phyloP scores from a whole-genome alignment of 2,888 invertebrate species.

The Corbicula japonica region DNA sequence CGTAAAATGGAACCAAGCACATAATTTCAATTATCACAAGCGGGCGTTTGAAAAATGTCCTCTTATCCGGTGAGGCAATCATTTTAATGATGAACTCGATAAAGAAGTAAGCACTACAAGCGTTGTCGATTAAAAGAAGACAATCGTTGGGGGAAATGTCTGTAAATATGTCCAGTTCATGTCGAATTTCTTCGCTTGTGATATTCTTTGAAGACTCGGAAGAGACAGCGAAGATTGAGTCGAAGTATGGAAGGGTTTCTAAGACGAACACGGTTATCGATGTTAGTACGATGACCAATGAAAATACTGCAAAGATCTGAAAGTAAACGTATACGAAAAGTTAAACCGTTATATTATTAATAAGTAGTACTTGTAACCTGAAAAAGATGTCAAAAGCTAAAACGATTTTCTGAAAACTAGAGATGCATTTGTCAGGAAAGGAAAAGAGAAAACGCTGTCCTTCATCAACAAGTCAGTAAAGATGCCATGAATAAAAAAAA shows the following conservation, averaged over 20 bases:
- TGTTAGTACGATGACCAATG: slow-evolving; percentile 68
- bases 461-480: no score
- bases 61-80: slow-evolving; percentile 68
- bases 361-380: no score
- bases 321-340: slow-evolving; percentile 39
- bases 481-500: no score
- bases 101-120: slow-evolving; percentile 74
- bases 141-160: slow-evolving; percentile 68
- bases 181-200: slow-evolving; percentile 68
- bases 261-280: slow-evolving; percentile 74
- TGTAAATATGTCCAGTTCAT: slow-evolving; percentile 73
- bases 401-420: no score
- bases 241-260: slow-evolving; percentile 75
- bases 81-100: slow-evolving; percentile 72
- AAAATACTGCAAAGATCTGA: slow-evolving; percentile 70
- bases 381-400: no score
- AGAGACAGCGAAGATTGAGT: slow-evolving; percentile 67
- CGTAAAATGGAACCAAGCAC: slow-evolving; percentile 73
- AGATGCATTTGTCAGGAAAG: no score
- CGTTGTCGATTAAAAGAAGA: slow-evolving; percentile 72
- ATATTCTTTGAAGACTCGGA: slow-evolving; percentile 58
- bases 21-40: slow-evolving; percentile 69
- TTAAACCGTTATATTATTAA: no score
- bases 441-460: no score
- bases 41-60: slow-evolving; percentile 68